Evolutionary conservation across 2,888 invertebrate genomes (phyloP), one percentile per base, ranked within the genome.

Genomic region (Bugulina stolonifera): DNA sequence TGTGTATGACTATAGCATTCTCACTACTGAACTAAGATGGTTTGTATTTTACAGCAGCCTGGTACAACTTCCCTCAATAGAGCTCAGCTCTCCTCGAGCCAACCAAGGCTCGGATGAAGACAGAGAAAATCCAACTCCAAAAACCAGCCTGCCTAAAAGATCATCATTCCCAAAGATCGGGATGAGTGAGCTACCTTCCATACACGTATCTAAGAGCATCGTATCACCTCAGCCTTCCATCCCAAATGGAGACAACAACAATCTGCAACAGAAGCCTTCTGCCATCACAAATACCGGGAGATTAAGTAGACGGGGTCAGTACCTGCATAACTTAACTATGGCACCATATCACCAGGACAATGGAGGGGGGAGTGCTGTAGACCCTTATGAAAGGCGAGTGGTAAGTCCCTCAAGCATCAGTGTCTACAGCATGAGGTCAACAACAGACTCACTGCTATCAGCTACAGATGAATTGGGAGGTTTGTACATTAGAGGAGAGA

Each of bases 111-210:
- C 32, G 5, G 22, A 22, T 64, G 27, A 32, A 64, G 32, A 64
- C 25, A 27, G 10, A 14, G 25, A 27, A 2, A 64, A 64, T 32
- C 27, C 27, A 2, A 14, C 27, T 10, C 32, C 27, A 3, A 64
- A 64, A 64, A 14, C 27, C 1, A 29, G 10, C 14, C 5, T 64
- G n/a, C 64, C 14, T 5, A 64, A 64, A n/a, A 22, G 64, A 32
- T 22, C 25, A 5, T 25, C 27, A 29, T 64, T 64, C 32, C 64
- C 64, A 14, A 64, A 64, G 27, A 64, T 64, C 22, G 32, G 64
- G 5, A 29, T 64, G 32, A 64, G 64, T 64, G 64, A 64, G 64
- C 64, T 64, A 10, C 64, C 64, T 29, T 64, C 64, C 18, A 64
- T 64, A 64, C 22, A 22, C 3, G 64, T 64, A 5, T 14, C 64